Evolutionary conservation across 2,113 vertebrate genomes (phyloP).

Genomic region (Entelurus aequoreus): DNA sequence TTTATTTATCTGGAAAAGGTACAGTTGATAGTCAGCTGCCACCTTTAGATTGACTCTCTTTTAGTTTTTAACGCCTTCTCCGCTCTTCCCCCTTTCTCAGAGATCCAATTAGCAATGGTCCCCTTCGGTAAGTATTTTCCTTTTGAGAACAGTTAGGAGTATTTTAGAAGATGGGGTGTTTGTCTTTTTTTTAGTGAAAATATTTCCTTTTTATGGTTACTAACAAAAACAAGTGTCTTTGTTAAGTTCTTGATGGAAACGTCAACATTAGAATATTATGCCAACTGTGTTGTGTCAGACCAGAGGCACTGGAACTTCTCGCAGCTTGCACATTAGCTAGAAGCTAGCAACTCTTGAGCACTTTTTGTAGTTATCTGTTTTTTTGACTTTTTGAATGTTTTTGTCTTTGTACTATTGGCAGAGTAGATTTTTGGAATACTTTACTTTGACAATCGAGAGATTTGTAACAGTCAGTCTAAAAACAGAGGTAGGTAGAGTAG

Average conservation of each 20-base stretch:
- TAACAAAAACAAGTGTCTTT: too few species aligned
- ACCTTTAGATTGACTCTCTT: slow-evolving; percentile 13
- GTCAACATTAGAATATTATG: too few species aligned
- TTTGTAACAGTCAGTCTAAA: neutral
- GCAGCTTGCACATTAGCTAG: neutral
- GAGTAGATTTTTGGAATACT: too few species aligned
- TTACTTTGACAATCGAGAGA: neutral
- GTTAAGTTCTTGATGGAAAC: too few species aligned
- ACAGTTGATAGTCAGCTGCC: slow-evolving; percentile 40
- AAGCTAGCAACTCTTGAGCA: too few species aligned
- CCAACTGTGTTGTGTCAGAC: too few species aligned
- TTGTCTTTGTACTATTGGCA: neutral
- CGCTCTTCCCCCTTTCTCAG: slow-evolving; percentile 73
- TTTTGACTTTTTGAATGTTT: neutral
- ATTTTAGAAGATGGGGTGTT: too few species aligned
- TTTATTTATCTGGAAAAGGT: slow-evolving; percentile 96
- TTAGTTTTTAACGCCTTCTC: slow-evolving; percentile 37
- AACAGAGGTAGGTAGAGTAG: too few species aligned
- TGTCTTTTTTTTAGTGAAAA: too few species aligned
- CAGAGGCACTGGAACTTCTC: neutral
- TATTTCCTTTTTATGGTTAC: too few species aligned
- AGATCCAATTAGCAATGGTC: slow-evolving; percentile 88
- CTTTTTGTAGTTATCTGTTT: neutral
- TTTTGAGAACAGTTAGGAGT: neutral
- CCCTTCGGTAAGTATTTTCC: slow-evolving; percentile 79